These are phyloP conservation scores for Caenorhabditis panamensis DNA, from an alignment of 2,888 invertebrate species.

Conservation along the genomic window DNA sequence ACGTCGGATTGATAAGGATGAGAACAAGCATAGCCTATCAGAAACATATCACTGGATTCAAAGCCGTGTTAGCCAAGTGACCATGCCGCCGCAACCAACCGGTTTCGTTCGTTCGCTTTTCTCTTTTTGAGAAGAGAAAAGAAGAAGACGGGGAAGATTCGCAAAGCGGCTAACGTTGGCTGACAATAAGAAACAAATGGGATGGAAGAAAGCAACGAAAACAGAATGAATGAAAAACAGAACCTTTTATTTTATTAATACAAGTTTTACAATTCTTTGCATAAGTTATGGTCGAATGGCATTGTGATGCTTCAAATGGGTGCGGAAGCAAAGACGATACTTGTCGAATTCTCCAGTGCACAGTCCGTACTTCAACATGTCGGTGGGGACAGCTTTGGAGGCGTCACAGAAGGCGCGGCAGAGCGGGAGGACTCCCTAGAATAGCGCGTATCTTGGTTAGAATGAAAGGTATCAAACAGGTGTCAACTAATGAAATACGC, in stretches of 20 bases:
- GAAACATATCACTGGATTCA: too few relatives aligned
- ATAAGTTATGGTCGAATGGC: conserved; percentile 49
- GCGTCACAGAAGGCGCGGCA: conserved; percentile 68
- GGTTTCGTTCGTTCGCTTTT: too few relatives aligned
- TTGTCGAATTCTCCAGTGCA: conserved; percentile 68
- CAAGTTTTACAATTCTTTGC: too few relatives aligned
- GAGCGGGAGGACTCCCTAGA: conserved; percentile 64
- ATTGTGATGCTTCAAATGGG: conserved; percentile 64
- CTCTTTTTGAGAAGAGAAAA: too few relatives aligned
- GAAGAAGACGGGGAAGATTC: too few relatives aligned
- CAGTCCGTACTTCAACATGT: conserved; percentile 65
- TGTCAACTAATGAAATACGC: background rate
- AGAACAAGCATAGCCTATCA: too few relatives aligned
- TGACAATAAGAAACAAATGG: conserved; percentile 13
- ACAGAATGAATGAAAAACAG: too few relatives aligned
- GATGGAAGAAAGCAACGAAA: conserved; percentile 16
- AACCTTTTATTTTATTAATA: too few relatives aligned
- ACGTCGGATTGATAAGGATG: too few relatives aligned
- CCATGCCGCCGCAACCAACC: too few relatives aligned
- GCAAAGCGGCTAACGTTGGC: too few relatives aligned
- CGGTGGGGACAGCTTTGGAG: conserved; percentile 61
- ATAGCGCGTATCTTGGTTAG: background rate
- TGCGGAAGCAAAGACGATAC: conserved; percentile 66
- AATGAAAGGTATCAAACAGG: background rate
- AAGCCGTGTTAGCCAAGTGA: too few relatives aligned